Evolutionary conservation across 2,113 vertebrate genomes (phyloP).

Genomic region (Tamias sibiricus): DNA sequence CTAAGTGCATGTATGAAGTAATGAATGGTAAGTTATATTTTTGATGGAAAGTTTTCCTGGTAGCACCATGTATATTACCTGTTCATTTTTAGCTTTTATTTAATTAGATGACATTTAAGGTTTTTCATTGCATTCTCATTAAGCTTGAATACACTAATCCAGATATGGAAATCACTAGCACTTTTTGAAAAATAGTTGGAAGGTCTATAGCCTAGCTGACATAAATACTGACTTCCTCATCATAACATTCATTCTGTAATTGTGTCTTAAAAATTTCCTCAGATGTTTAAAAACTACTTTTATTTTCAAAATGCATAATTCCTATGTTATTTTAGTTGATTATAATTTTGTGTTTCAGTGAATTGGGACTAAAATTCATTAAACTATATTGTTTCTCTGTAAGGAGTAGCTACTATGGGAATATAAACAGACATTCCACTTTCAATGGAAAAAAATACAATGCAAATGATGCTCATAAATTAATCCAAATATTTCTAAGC

Average conservation of each 20-base stretch:
- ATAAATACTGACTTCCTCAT: not conserved
- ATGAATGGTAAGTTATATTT: not conserved
- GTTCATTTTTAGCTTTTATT: constrained; percentile 52
- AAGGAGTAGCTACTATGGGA: not conserved
- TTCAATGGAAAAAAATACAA: not conserved
- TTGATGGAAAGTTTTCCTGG: not conserved
- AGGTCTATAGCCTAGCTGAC: not conserved
- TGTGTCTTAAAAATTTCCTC: constrained; percentile 27
- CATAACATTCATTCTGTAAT: not conserved
- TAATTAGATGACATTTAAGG: not conserved
- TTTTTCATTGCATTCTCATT: constrained; percentile 53
- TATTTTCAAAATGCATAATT: constrained; percentile 38
- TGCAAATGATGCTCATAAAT: not conserved
- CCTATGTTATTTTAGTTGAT: constrained; percentile 58
- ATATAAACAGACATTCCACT: not conserved
- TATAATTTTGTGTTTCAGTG: constrained; percentile 69
- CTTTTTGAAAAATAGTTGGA: not conserved
- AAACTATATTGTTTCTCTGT: constrained; percentile 52
- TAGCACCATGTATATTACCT: constrained; percentile 34
- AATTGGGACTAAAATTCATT: constrained; percentile 69
- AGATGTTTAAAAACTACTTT: not conserved
- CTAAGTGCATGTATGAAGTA: too few species aligned
- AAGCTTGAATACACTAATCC: constrained; percentile 50
- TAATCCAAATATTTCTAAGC: not conserved
- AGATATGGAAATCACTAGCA: constrained; percentile 24